Conservation (phyloP, 2,888 invertebrate species). For the Tachina fera region DNA sequence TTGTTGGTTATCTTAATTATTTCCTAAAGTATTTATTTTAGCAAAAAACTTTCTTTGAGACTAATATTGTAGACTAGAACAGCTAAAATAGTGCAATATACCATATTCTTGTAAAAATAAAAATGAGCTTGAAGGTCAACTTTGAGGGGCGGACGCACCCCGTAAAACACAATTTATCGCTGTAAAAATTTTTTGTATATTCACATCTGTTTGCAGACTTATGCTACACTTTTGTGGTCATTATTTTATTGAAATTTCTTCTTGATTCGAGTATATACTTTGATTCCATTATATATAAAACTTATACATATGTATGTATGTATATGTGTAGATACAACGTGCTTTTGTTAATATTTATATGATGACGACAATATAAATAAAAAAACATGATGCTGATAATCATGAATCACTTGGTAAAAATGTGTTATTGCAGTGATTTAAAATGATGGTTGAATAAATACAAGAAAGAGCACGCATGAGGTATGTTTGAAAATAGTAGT, state of each 20-base stretch:
- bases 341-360: slow-evolving; percentile 27
- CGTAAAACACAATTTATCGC: too few species aligned
- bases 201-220: slow-evolving; percentile 1
- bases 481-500: neutral
- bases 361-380: slow-evolving; percentile 44
- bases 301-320: too few species aligned
- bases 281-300: slow-evolving; percentile 40
- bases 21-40: too few species aligned
- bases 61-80: too few species aligned
- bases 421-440: slow-evolving; percentile 16
- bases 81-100: too few species aligned
- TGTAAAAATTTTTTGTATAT: too few species aligned
- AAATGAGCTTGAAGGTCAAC: too few species aligned
- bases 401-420: slow-evolving; percentile 24
- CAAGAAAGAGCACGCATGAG: neutral
- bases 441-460: slow-evolving; percentile 27
- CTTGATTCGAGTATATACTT: slow-evolving; percentile 24
- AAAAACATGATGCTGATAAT: slow-evolving; percentile 18
- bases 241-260: neutral
- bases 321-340: slow-evolving; percentile 14
- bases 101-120: too few species aligned
- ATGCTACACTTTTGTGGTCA: neutral
- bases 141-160: too few species aligned
- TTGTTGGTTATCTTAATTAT: too few species aligned
- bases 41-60: too few species aligned